phyloP scores from a whole-genome alignment of 35 echinoderm and acorn worm species.

The Eucidaris tribuloides region DNA sequence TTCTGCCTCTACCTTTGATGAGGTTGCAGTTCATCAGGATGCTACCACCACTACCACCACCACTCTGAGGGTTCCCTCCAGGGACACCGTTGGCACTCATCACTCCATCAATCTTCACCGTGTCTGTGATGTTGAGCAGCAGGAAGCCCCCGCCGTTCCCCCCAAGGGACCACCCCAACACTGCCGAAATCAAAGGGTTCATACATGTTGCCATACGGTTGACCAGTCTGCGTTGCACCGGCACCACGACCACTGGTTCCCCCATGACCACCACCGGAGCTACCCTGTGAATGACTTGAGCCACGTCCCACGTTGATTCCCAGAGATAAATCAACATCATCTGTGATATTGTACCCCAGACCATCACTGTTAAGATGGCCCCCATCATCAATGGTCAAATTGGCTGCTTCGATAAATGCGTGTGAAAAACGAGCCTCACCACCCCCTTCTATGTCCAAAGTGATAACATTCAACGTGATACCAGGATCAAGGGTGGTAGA shows the following conservation, averaged over 20 bases:
- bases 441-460: conserved; percentile 71
- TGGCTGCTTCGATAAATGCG: conserved; percentile 49
- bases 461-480: conserved; percentile 48
- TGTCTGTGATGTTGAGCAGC: conserved; percentile 70
- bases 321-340: neutral
- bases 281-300: conserved; percentile 23
- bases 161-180: conserved; percentile 56
- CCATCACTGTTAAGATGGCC: conserved; percentile 57
- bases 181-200: conserved; percentile 88
- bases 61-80: conserved; percentile 39
- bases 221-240: conserved; percentile 54
- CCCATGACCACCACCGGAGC: conserved; percentile 82
- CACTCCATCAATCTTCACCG: conserved; percentile 65
- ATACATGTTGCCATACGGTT: conserved; percentile 93
- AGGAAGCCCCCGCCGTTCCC: conserved; percentile 72
- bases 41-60: conserved; percentile 72
- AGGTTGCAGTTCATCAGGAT: conserved; percentile 47
- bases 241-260: conserved; percentile 71
- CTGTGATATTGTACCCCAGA: conserved; percentile 49
- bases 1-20: conserved; percentile 49
- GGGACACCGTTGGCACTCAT: conserved; percentile 64
- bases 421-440: conserved; percentile 53
- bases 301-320: conserved; percentile 71
- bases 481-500: conserved; percentile 55
- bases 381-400: conserved; percentile 91